A percentile compares a stretch with the other conserved stretches of the same genome.
phyloP scores from a whole-genome alignment of 2,797 vertebrate genomes.

The Emys orbicularis region DNA sequence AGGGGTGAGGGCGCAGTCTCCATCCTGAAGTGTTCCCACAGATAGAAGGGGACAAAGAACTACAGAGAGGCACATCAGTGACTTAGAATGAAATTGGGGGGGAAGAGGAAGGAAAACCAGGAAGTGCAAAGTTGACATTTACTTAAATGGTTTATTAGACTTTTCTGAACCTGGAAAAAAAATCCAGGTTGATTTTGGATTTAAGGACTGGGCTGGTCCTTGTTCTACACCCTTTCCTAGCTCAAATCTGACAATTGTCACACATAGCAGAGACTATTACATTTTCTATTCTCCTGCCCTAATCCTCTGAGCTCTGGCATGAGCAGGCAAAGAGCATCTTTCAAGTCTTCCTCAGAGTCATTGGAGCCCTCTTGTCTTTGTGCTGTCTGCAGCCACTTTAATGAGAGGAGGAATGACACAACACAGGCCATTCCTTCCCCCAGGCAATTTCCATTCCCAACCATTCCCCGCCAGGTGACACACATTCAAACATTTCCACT shows the following conservation, averaged over 20 bases:
- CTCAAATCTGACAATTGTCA: neutral
- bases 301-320: neutral
- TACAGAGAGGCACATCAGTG: neutral
- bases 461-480: neutral
- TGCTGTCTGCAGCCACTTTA: neutral
- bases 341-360: neutral
- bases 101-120: neutral
- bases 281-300: neutral
- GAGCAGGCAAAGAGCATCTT: neutral
- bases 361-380: neutral
- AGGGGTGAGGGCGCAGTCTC: fast-evolving
- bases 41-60: neutral
- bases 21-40: neutral
- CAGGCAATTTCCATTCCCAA: neutral
- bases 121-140: neutral
- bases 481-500: neutral
- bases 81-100: neutral
- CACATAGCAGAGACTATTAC: neutral
- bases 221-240: neutral
- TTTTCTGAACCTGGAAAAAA: neutral
- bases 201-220: neutral
- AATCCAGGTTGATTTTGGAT: neutral
- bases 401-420: neutral
- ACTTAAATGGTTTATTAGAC: neutral
- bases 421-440: neutral